Evolutionary conservation across 1,140 invertebrate genomes (phyloP).

Genomic region (Ips nitidus): DNA sequence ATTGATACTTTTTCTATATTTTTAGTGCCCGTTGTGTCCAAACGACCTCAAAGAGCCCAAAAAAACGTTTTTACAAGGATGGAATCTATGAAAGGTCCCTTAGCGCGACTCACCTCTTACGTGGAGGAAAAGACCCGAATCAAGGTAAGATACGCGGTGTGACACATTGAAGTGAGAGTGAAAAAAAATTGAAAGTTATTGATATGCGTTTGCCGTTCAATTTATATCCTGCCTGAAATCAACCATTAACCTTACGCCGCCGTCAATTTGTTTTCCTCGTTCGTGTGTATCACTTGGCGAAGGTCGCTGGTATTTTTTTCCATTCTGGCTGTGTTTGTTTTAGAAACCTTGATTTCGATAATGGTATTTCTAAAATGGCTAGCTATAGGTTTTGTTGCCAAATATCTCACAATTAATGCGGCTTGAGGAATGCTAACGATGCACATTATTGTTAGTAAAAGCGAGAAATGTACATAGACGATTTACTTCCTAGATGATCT

Average conservation of each 20-base stretch:
- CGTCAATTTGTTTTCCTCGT: constrained; percentile 28
- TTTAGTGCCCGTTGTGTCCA: constrained; percentile 46
- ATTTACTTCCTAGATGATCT: too few relatives aligned
- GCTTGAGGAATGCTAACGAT: not conserved
- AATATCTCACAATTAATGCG: not conserved
- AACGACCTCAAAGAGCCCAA: constrained; percentile 23
- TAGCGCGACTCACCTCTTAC: constrained; percentile 63
- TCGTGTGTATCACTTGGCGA: constrained; percentile 16
- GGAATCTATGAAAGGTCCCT: constrained; percentile 56
- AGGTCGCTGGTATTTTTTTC: constrained; percentile 25
- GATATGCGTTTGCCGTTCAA: not conserved
- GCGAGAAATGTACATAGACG: too few relatives aligned
- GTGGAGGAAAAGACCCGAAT: constrained; percentile 62
- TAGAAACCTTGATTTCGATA: constrained; percentile 8
- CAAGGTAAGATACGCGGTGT: constrained; percentile 57
- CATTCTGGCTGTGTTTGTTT: constrained; percentile 19
- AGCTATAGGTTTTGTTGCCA: not conserved
- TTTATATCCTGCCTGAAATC: constrained; percentile 18
- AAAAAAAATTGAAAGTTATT: too few relatives aligned
- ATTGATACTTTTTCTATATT: constrained; percentile 19
- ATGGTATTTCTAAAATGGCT: not conserved
- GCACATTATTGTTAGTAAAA: too few relatives aligned
- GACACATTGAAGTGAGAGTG: not conserved
- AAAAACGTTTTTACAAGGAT: constrained; percentile 68
- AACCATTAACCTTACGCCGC: constrained; percentile 19